Conservation (phyloP, 2,797 vertebrate species). For the Onychomys arenicola region DNA sequence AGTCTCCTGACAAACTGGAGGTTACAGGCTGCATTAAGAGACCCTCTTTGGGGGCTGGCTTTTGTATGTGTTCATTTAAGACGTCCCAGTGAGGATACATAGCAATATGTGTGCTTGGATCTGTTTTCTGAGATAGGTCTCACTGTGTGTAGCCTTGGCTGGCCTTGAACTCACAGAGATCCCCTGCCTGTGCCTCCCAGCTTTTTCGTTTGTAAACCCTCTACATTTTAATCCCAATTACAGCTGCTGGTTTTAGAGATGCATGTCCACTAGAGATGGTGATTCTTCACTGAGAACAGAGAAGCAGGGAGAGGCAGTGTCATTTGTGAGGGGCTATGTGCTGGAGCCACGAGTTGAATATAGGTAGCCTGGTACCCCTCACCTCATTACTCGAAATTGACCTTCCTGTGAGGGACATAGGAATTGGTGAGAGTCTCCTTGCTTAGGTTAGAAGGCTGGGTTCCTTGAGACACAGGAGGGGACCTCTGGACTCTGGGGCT, state of each 20-base stretch:
- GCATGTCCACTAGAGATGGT: not conserved
- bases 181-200: not conserved
- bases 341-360: not conserved
- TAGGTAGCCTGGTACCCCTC: not conserved
- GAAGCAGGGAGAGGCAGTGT: not conserved
- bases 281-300: not conserved
- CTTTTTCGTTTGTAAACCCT: not conserved
- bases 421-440: not conserved
- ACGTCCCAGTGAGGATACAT: not conserved
- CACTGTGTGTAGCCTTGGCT: not conserved
- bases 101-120: not conserved
- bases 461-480: not conserved
- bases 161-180: not conserved
- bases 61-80: not conserved
- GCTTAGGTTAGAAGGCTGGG: not conserved
- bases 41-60: not conserved
- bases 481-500: not conserved
- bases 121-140: not conserved
- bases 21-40: not conserved
- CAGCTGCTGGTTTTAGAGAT: constrained; percentile 14
- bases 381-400: not conserved
- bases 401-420: not conserved
- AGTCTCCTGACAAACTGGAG: not conserved
- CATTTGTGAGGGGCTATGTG: not conserved
- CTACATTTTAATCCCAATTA: not conserved